Evolutionary conservation across 2,797 vertebrate genomes (phyloP), one percentile per base, ranked within the genome.

Genomic region (Myotis vivesi): DNA sequence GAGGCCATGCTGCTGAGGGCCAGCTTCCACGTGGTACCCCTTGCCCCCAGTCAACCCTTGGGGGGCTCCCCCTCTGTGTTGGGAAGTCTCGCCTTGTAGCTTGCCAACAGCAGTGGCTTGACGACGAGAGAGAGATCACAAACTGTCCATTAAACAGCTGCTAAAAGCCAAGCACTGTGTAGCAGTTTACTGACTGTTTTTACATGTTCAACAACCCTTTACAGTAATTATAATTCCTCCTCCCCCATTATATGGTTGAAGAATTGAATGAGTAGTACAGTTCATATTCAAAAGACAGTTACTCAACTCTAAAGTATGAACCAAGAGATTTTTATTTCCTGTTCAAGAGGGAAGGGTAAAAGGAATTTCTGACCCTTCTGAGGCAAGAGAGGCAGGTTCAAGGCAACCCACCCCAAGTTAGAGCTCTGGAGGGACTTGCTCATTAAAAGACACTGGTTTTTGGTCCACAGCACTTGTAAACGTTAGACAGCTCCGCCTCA

Each of bases 1-100:
- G 13, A 64, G 57, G 62, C 6, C 1, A 15, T 5, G 3, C 1
- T 13, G 10, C 1, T 5, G 38, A 81, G 25, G 8, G 0, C 5
- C 28, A 72, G 62, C 33, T 33, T 64, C 73, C 19, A 16, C 1
- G 30, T 15, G 49, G 55, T 9, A 30, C 6, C 13, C 3, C 30
- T 38, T 0, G n/a, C 7, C 28, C 28, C 79, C 68, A 25, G 2
- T 23, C 46, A 59, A 23, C 4, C 2, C 44, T 44, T 25, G 10
- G 22, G 55, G 20, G 12, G 3, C 33, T 72, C 66, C 3, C 23
- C 22, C 3, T 53, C n/a, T 71, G 10, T 25, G 68, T 75, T 57
- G 81, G 30, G 80, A 84, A n/a, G 28, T 28, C 79, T 55, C 33
- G 36, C 69, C 28, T 82, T 71, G 15, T 51, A 69, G 44, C 25